Evolutionary conservation across 2,888 invertebrate species (phyloP).

Genomic region (Nemoura dubitans): DNA sequence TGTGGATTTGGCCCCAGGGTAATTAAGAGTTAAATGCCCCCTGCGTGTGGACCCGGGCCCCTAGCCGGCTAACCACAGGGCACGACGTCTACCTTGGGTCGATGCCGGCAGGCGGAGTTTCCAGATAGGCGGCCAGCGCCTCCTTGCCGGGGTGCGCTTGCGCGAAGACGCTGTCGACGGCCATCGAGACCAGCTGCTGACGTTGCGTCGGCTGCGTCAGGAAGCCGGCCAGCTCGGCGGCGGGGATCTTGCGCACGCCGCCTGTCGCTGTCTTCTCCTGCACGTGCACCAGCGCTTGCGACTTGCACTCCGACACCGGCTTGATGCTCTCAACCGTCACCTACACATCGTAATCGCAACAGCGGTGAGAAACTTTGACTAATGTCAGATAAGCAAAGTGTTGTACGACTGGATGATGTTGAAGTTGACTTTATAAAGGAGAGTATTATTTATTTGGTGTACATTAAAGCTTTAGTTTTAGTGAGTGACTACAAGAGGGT

Average conservation of each 20-base stretch:
- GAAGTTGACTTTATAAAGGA: too few species aligned
- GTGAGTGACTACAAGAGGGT: too few species aligned
- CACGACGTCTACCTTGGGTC: neutral
- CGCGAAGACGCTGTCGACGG: constrained; percentile 75
- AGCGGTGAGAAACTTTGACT: too few species aligned
- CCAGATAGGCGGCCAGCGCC: constrained; percentile 86
- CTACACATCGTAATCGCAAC: neutral
- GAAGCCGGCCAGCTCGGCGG: constrained; percentile 75
- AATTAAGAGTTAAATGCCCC: too few species aligned
- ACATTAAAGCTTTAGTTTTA: too few species aligned
- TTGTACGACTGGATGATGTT: too few species aligned
- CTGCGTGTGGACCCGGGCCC: too few species aligned
- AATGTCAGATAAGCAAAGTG: too few species aligned
- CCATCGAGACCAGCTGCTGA: constrained; percentile 76
- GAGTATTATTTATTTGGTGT: too few species aligned
- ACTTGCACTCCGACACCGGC: constrained; percentile 79
- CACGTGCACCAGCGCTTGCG: constrained; percentile 79
- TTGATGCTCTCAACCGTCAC: constrained; percentile 82
- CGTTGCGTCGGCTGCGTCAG: constrained; percentile 76
- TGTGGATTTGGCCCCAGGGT: too few species aligned
- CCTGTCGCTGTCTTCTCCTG: constrained; percentile 73
- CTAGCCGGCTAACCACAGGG: constrained; percentile 86
- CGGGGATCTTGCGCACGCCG: constrained; percentile 74
- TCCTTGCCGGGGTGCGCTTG: constrained; percentile 80
- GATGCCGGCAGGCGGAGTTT: constrained; percentile 82